Evolutionary conservation across 1,140 invertebrate genomes (phyloP), one percentile per base, ranked within the genome.

Genomic region (Diplogasteroides magnus): DNA sequence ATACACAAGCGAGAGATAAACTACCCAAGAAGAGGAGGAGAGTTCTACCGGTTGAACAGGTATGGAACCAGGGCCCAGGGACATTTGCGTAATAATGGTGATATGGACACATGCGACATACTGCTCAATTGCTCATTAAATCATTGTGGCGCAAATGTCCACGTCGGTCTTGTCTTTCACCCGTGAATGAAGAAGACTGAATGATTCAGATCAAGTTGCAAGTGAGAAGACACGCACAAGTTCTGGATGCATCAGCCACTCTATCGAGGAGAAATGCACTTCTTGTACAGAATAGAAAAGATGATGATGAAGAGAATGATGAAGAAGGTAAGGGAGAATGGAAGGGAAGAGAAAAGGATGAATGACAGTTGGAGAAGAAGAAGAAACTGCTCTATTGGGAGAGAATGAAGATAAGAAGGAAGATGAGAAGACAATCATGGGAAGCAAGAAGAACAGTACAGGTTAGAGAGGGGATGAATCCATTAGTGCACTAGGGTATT

Each of bases 1-100:
- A 94, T 80, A 93, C 91, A 2, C 87, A 93, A 88, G 91, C 91
- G 19, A 84, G 91, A 58, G 71, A 74, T 55, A 77, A 77, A 61
- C 62, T 77, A 1, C 76, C 76, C 25, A 69, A 71, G 62, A 76
- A 76, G 25, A 64, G 73, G 25, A 62, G 73, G 58, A 61, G 73
- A 62, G 73, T 74, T 11, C 32, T 74, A 23, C 73, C 73, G 13
- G 70, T 72, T 13, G 73, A 74, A 62, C 73, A 74, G 73, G 73
- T 74, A 57, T n/a, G n/a, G n/a, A n/a, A n/a, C n/a, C n/a, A n/a
- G n/a, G n/a, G n/a, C n/a, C n/a, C n/a, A n/a, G n/a, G n/a, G n/a
- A n/a, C n/a, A n/a, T n/a, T n/a, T n/a, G n/a, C n/a, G n/a, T n/a
- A n/a, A n/a, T n/a, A n/a, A n/a, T n/a, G n/a, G n/a, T n/a, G n/a